Conservation (phyloP, 2,797 vertebrate genomes). For the Margarornis squamiger region DNA sequence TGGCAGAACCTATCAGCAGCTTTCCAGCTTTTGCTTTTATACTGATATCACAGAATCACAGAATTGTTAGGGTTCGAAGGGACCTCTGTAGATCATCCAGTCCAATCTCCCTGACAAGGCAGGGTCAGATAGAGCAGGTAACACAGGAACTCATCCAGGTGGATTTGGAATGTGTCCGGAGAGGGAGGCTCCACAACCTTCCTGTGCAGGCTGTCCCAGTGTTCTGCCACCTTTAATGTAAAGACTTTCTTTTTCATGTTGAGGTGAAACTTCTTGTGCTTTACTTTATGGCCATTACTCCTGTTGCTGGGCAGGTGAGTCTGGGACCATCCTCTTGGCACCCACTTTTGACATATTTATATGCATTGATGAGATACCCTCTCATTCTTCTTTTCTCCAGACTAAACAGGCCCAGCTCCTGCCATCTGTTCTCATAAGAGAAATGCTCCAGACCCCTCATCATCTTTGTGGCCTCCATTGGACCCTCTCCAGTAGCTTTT, state of each 20-base stretch:
- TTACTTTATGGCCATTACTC: not conserved
- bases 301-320: not conserved
- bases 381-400: not conserved
- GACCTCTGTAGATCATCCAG: not conserved
- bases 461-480: not conserved
- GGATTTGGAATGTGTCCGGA: not conserved
- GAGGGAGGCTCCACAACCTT: not conserved
- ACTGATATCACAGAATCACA: not conserved
- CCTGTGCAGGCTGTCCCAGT: not conserved
- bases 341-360: not conserved
- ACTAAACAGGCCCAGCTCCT: not conserved
- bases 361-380: not conserved
- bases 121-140: not conserved
- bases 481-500: not conserved
- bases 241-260: not conserved
- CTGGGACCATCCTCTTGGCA: not conserved
- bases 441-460: not conserved
- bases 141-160: not conserved
- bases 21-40: not conserved
- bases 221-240: not conserved
- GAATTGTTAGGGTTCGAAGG: not conserved
- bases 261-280: not conserved
- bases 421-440: not conserved
- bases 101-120: not conserved
- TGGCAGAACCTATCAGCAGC: not conserved